Base-by-base conservation (phyloP, 2,113 vertebrate genomes). In the Paradoxurus hermaphroditus region DNA sequence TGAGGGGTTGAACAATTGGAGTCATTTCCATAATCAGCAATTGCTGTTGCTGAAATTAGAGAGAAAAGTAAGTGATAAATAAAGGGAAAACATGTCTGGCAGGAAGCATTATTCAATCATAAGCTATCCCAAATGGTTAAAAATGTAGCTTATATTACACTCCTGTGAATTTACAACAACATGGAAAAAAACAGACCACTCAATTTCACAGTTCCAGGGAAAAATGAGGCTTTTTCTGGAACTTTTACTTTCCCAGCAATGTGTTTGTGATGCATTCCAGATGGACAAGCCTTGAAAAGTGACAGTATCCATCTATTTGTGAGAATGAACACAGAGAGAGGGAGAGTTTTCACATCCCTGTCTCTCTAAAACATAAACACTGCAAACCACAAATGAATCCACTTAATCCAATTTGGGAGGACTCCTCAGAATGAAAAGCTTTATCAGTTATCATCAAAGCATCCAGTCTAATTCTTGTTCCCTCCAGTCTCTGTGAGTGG, bases 201-300 rank as follows among this genome's bases (percentile, higher is more conserved):
- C 88, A 79, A 79, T 96, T 97, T 97, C 97, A 97, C 96, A 97
- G 97, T 97, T 98, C 51, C 93, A 91, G 49, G 88, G 92, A 41
- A 96, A 94, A 97, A 97, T 9, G 63, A 94, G 82, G 86, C 73
- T 95, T 72, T 96, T 94, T 94, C 92, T 96, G 92, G 49, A 96
- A 97, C 96, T 97, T 96, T 86, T 75, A 81, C 95, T 97, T 98
- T 97, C 82, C 70, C 72, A 94, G 96, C 82, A 96, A 78, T 95
- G 88, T 88, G 95, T 94, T 67, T 92, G 94, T 98, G 98, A 98
- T 97, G 82, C 78, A 94, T 97, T 98, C 97, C 98, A 98, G 98
- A 97, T 98, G 97, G 95, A 90, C 87, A 96, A 92, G 94, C 81
- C 94, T 92, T 95, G 75, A 72, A 94, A 97, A 97, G 95, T 97